phyloP scores from a whole-genome alignment of 2,888 invertebrate genomes.

The Zaprionus obscuricornis region DNA sequence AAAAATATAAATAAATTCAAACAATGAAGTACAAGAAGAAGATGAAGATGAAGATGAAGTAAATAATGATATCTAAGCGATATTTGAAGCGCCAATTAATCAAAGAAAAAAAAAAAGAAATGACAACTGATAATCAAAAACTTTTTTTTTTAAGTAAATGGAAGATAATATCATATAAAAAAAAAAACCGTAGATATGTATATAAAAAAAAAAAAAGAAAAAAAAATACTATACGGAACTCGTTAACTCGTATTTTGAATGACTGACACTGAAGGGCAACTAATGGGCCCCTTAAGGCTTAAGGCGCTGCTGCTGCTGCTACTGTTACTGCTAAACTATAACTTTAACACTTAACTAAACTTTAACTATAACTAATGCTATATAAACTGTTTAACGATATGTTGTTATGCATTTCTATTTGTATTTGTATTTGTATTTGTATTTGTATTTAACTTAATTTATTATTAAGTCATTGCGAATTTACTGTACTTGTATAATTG shows the following conservation, averaged over 20 bases:
- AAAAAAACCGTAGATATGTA: conserved; percentile 11
- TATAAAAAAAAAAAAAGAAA: not conserved
- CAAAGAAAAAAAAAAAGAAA: too few species aligned
- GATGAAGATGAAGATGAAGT: too few species aligned
- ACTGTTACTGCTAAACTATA: conserved; percentile 18
- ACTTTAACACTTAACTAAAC: conserved; percentile 26
- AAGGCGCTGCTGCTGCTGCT: conserved; percentile 45
- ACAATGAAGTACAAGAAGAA: conserved; percentile 12
- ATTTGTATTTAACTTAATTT: conserved; percentile 54
- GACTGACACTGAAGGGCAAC: conserved; percentile 83
- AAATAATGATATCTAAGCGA: not conserved
- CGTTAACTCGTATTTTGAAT: conserved; percentile 75
- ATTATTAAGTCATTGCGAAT: conserved; percentile 69
- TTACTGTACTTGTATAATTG: conserved; percentile 66
- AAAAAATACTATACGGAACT: conserved; percentile 25
- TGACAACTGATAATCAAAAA: conserved; percentile 16
- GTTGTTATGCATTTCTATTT: conserved; percentile 66
- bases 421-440: conserved; percentile 41
- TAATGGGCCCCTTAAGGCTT: conserved; percentile 38
- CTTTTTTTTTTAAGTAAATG: conserved; percentile 17
- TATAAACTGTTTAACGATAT: conserved; percentile 45
- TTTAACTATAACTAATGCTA: conserved; percentile 18
- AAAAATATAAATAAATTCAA: conserved; percentile 13
- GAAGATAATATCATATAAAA: conserved; percentile 7
- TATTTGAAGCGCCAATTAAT: conserved; percentile 21